Evolutionary conservation across 2,113 vertebrate genomes (phyloP).

Genomic region (Antechinus stuartii): DNA sequence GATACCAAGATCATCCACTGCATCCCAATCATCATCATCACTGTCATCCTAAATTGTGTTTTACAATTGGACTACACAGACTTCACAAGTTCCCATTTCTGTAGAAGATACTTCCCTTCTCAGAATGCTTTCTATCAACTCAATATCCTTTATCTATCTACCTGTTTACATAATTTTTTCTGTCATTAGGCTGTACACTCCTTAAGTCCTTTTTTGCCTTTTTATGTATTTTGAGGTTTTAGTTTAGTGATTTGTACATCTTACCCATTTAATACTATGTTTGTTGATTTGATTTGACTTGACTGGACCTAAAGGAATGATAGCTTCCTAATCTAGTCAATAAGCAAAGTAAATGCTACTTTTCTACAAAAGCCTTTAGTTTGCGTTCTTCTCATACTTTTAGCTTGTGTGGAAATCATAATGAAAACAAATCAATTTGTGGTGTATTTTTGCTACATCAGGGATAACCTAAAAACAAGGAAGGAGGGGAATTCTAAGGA

Average conservation of each 20-base stretch:
- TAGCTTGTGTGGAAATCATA: conserved; percentile 56
- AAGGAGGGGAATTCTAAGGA: neutral
- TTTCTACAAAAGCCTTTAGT: conserved; percentile 39
- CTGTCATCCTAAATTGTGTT: too few relatives aligned
- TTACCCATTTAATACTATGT: neutral
- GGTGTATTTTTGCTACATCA: conserved; percentile 43
- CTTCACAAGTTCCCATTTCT: neutral
- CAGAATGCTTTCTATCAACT: neutral
- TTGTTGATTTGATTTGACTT: neutral
- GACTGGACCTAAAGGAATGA: neutral
- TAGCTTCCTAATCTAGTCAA: conserved; percentile 46
- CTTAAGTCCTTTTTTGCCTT: neutral
- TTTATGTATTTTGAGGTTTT: neutral
- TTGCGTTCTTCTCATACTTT: conserved; percentile 43
- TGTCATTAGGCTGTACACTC: neutral
- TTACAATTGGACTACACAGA: too few relatives aligned
- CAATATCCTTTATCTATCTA: neutral
- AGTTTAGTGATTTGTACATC: neutral
- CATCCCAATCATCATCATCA: too few relatives aligned
- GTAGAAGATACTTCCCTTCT: neutral
- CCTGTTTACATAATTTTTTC: neutral
- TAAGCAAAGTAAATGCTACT: conserved; percentile 36
- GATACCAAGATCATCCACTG: too few relatives aligned
- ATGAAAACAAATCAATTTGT: conserved; percentile 32
- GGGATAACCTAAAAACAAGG: conserved; percentile 4